These are phyloP conservation scores for Embidobia sp. DNA, from an alignment of 2,888 invertebrate species.

Conservation along the genomic window DNA sequence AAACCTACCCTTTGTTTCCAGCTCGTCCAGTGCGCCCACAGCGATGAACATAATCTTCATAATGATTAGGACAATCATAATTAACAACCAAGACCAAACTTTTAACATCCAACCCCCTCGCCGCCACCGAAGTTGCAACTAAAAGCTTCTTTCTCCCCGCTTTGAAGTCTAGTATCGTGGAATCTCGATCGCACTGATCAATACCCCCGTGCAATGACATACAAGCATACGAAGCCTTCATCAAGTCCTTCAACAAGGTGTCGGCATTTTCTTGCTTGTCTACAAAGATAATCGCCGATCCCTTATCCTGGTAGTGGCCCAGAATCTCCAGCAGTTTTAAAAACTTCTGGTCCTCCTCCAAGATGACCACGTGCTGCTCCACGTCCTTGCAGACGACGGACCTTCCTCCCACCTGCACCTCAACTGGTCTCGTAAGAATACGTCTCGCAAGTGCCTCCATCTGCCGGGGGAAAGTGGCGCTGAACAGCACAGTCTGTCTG, in stretches of 20 bases:
- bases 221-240: conserved; percentile 98
- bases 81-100: conserved; percentile 98
- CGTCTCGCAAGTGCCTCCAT: conserved; percentile 99
- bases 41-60: conserved; percentile 99
- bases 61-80: conserved; percentile 99
- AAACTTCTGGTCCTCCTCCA: conserved; percentile 98
- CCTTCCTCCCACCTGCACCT: conserved; percentile 98
- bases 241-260: conserved; percentile 94
- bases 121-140: conserved; percentile 99
- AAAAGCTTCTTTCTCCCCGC: conserved; percentile 94
- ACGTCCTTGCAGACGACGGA: conserved; percentile 99
- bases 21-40: conserved; percentile 95
- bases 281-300: conserved; percentile 97
- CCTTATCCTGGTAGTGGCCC: conserved; percentile 95
- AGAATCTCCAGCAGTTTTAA: conserved; percentile 98
- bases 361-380: conserved; percentile 94
- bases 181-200: conserved; percentile 99
- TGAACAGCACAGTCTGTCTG: conserved; percentile 99
- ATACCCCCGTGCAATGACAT: conserved; percentile 99
- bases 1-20: conserved; percentile 95
- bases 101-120: conserved; percentile 99
- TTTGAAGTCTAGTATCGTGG: conserved; percentile 98
- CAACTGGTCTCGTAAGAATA: conserved; percentile 96
- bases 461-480: conserved; percentile 98
- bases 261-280: conserved; percentile 99